These are phyloP conservation scores for Melanotaenia pygmaea DNA, from an alignment of 2,797 vertebrate species.

Conservation along the genomic window DNA sequence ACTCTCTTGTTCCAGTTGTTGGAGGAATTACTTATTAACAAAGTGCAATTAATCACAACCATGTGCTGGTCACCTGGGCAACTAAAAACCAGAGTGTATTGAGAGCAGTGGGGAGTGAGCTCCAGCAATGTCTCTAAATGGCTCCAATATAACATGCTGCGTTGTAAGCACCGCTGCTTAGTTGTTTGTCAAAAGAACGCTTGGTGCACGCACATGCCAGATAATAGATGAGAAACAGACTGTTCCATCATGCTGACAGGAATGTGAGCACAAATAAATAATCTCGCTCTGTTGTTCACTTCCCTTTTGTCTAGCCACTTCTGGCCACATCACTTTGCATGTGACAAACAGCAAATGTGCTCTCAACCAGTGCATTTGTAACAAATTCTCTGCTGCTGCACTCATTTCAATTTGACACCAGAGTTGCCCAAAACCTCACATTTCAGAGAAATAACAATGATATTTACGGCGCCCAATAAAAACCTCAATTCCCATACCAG, in stretches of 20 bases:
- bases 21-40: slow-evolving; percentile 69
- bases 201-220: slow-evolving; percentile 41
- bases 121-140: slow-evolving; percentile 58
- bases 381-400: slow-evolving; percentile 9
- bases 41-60: slow-evolving; percentile 80
- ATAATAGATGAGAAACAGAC: slow-evolving; percentile 51
- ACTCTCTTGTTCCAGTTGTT: slow-evolving; percentile 36
- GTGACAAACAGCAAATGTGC: slow-evolving; percentile 38
- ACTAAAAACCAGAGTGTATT: slow-evolving; percentile 31
- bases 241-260: slow-evolving; percentile 55
- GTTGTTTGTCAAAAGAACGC: slow-evolving; percentile 64
- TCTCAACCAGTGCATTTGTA: slow-evolving; percentile 39
- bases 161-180: slow-evolving; percentile 32
- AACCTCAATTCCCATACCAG: slow-evolving; percentile 65
- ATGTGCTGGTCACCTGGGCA: slow-evolving; percentile 63
- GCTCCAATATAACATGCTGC: slow-evolving; percentile 54
- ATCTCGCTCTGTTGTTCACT: slow-evolving; percentile 10
- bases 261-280: slow-evolving; percentile 57
- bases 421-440: slow-evolving; percentile 43
- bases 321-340: slow-evolving; percentile 41
- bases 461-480: slow-evolving; percentile 68
- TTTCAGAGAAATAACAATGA: slow-evolving; percentile 64
- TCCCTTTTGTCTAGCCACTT: slow-evolving; percentile 51
- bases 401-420: slow-evolving; percentile 51
- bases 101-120: slow-evolving; percentile 45